Conservation (phyloP, 1,140 invertebrate genomes). For the Chionoecetes opilio region DNA sequence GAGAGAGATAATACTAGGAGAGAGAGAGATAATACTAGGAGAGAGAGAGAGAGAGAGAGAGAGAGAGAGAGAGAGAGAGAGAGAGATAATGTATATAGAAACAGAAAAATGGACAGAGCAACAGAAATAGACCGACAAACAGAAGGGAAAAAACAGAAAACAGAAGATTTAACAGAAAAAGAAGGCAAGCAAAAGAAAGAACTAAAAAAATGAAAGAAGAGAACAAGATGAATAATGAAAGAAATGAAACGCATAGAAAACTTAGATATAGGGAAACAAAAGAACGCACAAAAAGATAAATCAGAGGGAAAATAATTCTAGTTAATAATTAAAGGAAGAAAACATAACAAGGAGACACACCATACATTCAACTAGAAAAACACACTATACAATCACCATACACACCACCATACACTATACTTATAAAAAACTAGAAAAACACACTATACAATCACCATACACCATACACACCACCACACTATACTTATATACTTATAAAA, state of each 20-base stretch:
- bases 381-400: too few species aligned
- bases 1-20: background rate
- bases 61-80: background rate
- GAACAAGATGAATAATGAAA: background rate
- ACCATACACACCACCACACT: too few species aligned
- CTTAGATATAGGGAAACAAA: background rate
- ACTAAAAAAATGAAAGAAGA: background rate
- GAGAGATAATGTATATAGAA: background rate
- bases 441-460: too few species aligned
- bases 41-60: background rate
- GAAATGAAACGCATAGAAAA: background rate
- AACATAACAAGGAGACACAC: too few species aligned
- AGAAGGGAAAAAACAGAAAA: too few species aligned
- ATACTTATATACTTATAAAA: too few species aligned
- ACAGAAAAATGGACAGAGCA: too few species aligned
- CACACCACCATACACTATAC: too few species aligned
- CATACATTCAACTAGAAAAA: too few species aligned
- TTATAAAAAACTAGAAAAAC: too few species aligned
- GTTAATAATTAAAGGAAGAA: too few species aligned
- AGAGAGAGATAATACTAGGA: background rate
- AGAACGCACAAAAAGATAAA: background rate
- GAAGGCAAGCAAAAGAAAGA: background rate
- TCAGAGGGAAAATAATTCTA: background rate
- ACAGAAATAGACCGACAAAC: too few species aligned
- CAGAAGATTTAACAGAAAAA: background rate